Base-by-base conservation (phyloP, 2,113 vertebrate genomes). In the Merops nubicus region DNA sequence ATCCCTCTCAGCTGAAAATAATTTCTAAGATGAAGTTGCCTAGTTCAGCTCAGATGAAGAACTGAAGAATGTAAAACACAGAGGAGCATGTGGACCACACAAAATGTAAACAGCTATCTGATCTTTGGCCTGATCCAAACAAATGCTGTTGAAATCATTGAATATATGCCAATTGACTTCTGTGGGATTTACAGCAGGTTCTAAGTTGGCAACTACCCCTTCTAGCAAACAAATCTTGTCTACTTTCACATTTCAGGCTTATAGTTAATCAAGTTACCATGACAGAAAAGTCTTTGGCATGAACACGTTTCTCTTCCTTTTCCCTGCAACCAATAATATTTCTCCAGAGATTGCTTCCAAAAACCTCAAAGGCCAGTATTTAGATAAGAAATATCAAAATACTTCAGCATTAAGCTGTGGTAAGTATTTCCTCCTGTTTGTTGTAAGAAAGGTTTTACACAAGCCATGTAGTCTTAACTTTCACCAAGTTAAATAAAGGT, bases 321-420 rank as follows among this genome's bases (percentile, higher is more conserved):
- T 95, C 87, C 42, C 76, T 94, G 88, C 56, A 78, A 89, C 92
- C 82, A 93, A 91, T 92, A 93, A 94, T 64, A 56, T 85, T 93
- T 73, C 89, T 20, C 45, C 45, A 91, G 69, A 92, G 95, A 91
- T 82, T 3, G 19, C 48, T 88, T 88, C 89, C 67, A 97, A 94
- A 97, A 91, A 80, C 17, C 73, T 93, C 85, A 48, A 53, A 91
- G 83, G 68, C 88, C 92, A 34, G 60, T 92, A 73, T 94, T 96
- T 94, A 94, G 95, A 97, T 94, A 95, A 96, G 94, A 64, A 95
- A 89, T 93, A 97, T 94, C 91, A 93, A 92, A 93, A 97, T 75
- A 88, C 86, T 89, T 83, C 80, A 64, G 47, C 56, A n/a, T 88
- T 96, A 91, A 95, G 62, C 91, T 70, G 69, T n/a, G 68, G 48